Evolutionary conservation across 1,140 invertebrate genomes (phyloP).

Genomic region (Microplitis mediator): DNA sequence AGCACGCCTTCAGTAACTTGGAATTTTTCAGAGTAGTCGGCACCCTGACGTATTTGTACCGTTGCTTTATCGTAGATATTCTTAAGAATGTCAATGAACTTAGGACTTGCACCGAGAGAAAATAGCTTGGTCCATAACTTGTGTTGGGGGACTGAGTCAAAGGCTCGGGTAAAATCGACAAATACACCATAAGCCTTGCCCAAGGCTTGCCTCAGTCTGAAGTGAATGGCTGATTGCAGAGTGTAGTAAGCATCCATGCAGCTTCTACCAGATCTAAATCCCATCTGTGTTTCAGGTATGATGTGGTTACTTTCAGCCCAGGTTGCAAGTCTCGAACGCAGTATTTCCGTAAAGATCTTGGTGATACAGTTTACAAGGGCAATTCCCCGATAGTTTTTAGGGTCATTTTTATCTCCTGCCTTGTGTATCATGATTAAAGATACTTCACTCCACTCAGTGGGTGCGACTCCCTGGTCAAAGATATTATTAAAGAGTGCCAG

Average conservation of each 20-base stretch:
- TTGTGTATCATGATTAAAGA: constrained; percentile 21
- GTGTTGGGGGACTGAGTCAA: constrained; percentile 17
- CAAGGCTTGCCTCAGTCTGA: not conserved
- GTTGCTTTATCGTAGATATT: constrained; percentile 21
- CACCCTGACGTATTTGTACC: not conserved
- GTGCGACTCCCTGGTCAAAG: not conserved
- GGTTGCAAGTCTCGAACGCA: not conserved
- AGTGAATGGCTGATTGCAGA: constrained; percentile 3
- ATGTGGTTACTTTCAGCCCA: constrained; percentile 2
- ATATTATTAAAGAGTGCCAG: constrained; percentile 18
- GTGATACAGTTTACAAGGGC: constrained; percentile 18
- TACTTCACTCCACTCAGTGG: constrained; percentile 7
- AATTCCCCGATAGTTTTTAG: constrained; percentile 22
- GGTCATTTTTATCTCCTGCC: constrained; percentile 22
- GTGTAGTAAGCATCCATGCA: constrained; percentile 10
- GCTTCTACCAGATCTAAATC: constrained; percentile 9
- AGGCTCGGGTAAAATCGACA: constrained; percentile 25
- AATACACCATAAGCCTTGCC: constrained; percentile 10
- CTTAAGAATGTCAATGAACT: constrained; percentile 10
- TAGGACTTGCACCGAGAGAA: constrained; percentile 9
- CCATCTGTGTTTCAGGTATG: not conserved
- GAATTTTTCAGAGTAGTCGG: no score
- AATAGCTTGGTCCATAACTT: not conserved
- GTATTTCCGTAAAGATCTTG: constrained; percentile 22
- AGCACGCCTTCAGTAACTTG: constrained; percentile 19